Base-by-base conservation (phyloP, 2,113 vertebrate species). In the Oostethus manadensis region DNA sequence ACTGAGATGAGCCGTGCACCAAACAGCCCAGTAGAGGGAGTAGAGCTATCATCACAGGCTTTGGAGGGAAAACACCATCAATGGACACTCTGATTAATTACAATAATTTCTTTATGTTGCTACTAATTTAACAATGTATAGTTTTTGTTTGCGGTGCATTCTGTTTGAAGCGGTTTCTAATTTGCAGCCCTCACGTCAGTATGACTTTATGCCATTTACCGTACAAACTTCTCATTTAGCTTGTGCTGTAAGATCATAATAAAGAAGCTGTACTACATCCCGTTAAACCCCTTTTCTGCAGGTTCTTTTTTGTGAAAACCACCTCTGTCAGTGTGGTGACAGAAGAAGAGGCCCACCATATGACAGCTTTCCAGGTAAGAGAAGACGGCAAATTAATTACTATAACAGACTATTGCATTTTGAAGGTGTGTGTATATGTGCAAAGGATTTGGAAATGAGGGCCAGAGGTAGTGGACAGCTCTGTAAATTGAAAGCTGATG, bases 11-110 rank as follows among this genome's bases (percentile, higher is more conserved):
- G 22, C 23, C 51, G 20, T 82, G 86, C 60, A 74, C 35, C 2
- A 16, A 21, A 46, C 14, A 66, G 64, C 61, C 84, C 83, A 86
- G 81, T 85, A 86, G 84, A 82, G 84, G 86, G 81, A 83, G 84
- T 71, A 51, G 72, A 70, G 73, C 70, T 70, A 70, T 82, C 70
- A 78, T 16, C 58, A 45, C 64, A 72, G 87, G 6, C 29, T 18
- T 35, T 9, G 26, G 9, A 51, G 50, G 26, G 10, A 29, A 42
- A 54, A 10, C 17, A 10, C 29, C n/a, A 6, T 3, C 29, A 38
- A 3, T 11, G 10, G 9, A 14, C 33, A 2, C 15, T 33, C 5
- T 33, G 11, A 42, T 42, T 13, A 10, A 42, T 14, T 33, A 33
- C 29, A 33, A 33, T 7, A 4, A 7, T 3, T 7, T 33, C 29